Evolutionary conservation across 2,888 invertebrate species (phyloP).

Genomic region (Pandemis heparana): DNA sequence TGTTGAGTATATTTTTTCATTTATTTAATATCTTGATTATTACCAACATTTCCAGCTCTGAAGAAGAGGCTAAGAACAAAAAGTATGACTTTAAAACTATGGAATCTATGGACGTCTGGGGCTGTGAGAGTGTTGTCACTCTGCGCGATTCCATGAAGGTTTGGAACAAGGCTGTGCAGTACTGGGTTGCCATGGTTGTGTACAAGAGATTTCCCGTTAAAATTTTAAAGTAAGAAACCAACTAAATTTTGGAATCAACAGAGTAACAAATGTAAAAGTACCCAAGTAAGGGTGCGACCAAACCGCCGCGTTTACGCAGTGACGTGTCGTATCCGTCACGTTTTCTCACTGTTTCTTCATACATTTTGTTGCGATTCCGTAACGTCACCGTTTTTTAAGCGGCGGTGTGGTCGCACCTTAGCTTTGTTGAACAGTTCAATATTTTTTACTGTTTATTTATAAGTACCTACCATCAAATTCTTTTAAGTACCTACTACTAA

Average conservation of each 20-base stretch:
- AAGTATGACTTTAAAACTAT: constrained; percentile 92
- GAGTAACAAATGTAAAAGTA: no score
- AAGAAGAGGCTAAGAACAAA: constrained; percentile 77
- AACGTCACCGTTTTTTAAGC: no score
- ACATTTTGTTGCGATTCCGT: no score
- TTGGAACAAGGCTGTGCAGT: constrained; percentile 98
- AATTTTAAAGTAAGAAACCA: constrained; percentile 73
- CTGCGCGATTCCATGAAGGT: constrained; percentile 95
- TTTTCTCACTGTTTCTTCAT: no score
- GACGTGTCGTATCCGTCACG: no score
- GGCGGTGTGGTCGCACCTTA: no score
- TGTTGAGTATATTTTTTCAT: no score
- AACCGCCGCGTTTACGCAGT: no score
- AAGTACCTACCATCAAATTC: not conserved
- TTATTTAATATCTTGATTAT: not conserved
- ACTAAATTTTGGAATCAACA: not conserved
- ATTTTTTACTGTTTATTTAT: no score
- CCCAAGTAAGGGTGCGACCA: no score
- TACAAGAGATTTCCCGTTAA: constrained; percentile 92
- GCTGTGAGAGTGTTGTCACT: constrained; percentile 93
- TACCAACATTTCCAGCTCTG: constrained; percentile 59
- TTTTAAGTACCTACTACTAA: not conserved
- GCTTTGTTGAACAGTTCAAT: no score
- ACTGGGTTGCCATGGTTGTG: constrained; percentile 97
- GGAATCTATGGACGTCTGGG: constrained; percentile 93